Conservation (phyloP, 2,797 vertebrate genomes). For the Lithobates pipiens region DNA sequence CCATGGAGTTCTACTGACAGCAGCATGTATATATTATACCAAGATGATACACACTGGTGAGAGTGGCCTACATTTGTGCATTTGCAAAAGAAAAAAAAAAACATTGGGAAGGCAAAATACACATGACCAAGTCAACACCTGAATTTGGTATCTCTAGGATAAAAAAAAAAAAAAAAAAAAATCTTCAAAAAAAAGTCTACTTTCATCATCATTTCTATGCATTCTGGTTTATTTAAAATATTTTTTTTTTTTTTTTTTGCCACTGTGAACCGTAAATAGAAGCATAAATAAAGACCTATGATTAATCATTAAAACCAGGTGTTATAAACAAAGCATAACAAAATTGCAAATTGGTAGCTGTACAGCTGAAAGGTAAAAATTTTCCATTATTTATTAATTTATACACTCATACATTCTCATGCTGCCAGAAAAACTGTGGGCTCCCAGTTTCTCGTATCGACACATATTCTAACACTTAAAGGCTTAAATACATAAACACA, state of each 20-base stretch:
- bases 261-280: conserved; percentile 5
- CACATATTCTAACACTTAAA: conserved; percentile 67
- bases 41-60: background rate
- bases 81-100: no score
- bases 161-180: no score
- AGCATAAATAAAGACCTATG: conserved; percentile 29
- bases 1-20: background rate
- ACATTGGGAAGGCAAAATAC: background rate
- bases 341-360: conserved; percentile 57
- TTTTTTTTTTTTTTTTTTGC: background rate
- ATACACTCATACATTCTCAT: conserved; percentile 52
- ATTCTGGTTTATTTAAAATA: background rate
- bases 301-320: conserved; percentile 46
- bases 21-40: no score
- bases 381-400: conserved; percentile 52
- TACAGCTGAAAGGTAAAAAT: conserved; percentile 51
- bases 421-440: conserved; percentile 53
- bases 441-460: conserved; percentile 59
- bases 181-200: no score
- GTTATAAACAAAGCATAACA: conserved; percentile 46
- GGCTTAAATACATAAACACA: conserved; percentile 66
- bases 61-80: background rate
- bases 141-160: no score
- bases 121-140: no score
- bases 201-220: background rate